Percentiles rank a stretch among this genome's conserved stretches.
These are phyloP conservation scores for Hetaerina americana DNA, from an alignment of 1,140 invertebrate genomes.

Conservation along the genomic window DNA sequence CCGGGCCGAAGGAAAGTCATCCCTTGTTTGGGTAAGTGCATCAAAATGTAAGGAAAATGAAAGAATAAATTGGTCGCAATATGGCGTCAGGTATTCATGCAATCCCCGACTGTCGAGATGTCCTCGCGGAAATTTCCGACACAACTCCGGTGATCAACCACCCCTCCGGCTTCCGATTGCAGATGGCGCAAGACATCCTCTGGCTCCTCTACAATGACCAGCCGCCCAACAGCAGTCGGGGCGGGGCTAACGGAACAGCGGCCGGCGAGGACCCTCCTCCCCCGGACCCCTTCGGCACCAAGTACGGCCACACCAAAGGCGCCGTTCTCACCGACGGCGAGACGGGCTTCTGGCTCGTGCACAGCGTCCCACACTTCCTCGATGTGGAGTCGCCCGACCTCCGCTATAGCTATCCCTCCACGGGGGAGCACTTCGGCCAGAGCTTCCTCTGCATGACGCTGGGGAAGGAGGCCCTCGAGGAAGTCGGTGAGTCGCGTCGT, in stretches of 20 bases:
- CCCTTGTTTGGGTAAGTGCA: too few relatives aligned
- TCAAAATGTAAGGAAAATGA: too few relatives aligned
- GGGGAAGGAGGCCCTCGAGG: slow-evolving; percentile 44
- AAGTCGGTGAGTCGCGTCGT: slow-evolving; percentile 44
- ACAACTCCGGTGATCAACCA: too few relatives aligned
- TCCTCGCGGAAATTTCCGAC: too few relatives aligned
- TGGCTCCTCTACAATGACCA: slow-evolving; percentile 77
- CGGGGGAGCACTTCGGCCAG: slow-evolving; percentile 65
- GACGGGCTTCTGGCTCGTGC: slow-evolving; percentile 76
- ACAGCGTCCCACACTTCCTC: slow-evolving; percentile 76
- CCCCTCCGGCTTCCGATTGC: too few relatives aligned
- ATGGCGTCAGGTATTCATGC: too few relatives aligned
- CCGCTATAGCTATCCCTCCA: slow-evolving; percentile 47
- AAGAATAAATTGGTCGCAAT: too few relatives aligned
- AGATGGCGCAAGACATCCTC: slow-evolving; percentile 20
- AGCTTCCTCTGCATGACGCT: slow-evolving; percentile 75
- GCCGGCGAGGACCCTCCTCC: slow-evolving; percentile 62
- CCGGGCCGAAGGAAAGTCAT: too few relatives aligned
- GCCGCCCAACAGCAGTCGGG: slow-evolving; percentile 43
- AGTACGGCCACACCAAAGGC: slow-evolving; percentile 74
- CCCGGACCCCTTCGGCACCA: slow-evolving; percentile 31
- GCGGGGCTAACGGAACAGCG: slow-evolving; percentile 25
- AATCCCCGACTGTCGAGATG: too few relatives aligned
- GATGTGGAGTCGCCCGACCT: slow-evolving; percentile 32
- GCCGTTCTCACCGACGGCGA: slow-evolving; percentile 54